Evolutionary conservation across 2,888 invertebrate genomes (phyloP), one percentile per base, ranked within the genome.

Genomic region (Cancer borealis): DNA sequence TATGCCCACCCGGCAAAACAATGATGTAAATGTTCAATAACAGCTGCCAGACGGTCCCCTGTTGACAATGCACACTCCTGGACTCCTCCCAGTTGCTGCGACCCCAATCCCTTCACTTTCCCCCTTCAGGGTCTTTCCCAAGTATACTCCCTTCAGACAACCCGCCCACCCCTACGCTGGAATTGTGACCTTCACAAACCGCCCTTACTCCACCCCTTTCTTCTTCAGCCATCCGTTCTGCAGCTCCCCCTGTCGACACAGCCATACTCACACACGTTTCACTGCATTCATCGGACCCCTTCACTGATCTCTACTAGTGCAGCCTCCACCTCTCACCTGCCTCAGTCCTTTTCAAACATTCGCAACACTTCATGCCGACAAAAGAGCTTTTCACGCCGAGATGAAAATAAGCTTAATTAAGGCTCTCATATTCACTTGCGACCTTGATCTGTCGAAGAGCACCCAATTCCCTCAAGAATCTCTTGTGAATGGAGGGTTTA

Each of bases 351-450:
- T 73, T n/a, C 73, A 73, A 73, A 73, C 73, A 73, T 73, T 21
- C 73, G 14, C 73, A 73, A 73, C 73, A 73, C 73, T 73, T 73
- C n/a, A 73, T 17, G n/a, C n/a, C 73, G n/a, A 73, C 73, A 73
- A 73, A 73, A 73, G 73, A 26, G 73, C 73, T 73, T 73, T 73
- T n/a, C 73, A 73, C 73, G 26, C 73, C 73, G 21, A 26, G 73
- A 73, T 73, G 73, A 73, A 73, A 73, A 73, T 73, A 73, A 73
- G 73, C 73, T n/a, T 73, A 73, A 73, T 73, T 73, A 73, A 73
- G 73, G n/a, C 73, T 26, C 73, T 73, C 26, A 73, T 21, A 73
- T 73, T 73, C 73, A 73, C 21, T 73, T n/a, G 73, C 6, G n/a
- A 73, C 73, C 73, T 73, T 73, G 73, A 73, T 73, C 73, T 73